phyloP scores from a whole-genome alignment of 2,113 vertebrate species.

The Nanorana parkeri region DNA sequence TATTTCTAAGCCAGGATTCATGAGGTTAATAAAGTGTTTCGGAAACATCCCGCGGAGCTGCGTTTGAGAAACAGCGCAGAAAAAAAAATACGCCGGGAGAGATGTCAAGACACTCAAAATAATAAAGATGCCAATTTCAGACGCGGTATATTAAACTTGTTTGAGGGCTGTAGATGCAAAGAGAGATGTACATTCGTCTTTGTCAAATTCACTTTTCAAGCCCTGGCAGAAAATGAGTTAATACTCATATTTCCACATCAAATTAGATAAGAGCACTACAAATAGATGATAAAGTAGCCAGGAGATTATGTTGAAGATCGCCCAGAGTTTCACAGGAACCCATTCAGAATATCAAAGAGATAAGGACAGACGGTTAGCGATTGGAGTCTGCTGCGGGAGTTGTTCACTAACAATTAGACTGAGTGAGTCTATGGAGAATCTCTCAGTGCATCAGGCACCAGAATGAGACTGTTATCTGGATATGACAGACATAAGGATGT shows the following conservation, averaged over 20 bases:
- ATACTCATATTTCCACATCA: slow-evolving; percentile 58
- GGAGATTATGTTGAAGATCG: slow-evolving; percentile 55
- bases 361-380: slow-evolving; percentile 38
- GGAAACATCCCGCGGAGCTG: slow-evolving; percentile 25
- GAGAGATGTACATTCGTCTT: slow-evolving; percentile 40
- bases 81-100: slow-evolving; percentile 27
- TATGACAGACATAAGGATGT: slow-evolving; percentile 21
- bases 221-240: slow-evolving; percentile 56
- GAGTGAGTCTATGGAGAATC: not conserved
- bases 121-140: slow-evolving; percentile 52
- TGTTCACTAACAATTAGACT: slow-evolving; percentile 43
- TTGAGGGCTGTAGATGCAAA: slow-evolving; percentile 44
- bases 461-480: slow-evolving; percentile 10
- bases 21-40: slow-evolving; percentile 43
- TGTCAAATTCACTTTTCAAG: slow-evolving; percentile 49
- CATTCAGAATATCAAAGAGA: slow-evolving; percentile 57
- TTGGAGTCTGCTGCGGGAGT: slow-evolving; percentile 23
- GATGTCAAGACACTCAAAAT: slow-evolving; percentile 51
- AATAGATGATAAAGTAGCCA: slow-evolving; percentile 57
- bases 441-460: slow-evolving; percentile 1
- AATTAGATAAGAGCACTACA: slow-evolving; percentile 59
- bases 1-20: slow-evolving; percentile 23
- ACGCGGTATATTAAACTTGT: slow-evolving; percentile 51
- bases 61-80: slow-evolving; percentile 34
- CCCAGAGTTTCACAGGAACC: slow-evolving; percentile 48